Base-by-base conservation (phyloP, 2,888 invertebrate species). In the Pardosa pseudoannulata region DNA sequence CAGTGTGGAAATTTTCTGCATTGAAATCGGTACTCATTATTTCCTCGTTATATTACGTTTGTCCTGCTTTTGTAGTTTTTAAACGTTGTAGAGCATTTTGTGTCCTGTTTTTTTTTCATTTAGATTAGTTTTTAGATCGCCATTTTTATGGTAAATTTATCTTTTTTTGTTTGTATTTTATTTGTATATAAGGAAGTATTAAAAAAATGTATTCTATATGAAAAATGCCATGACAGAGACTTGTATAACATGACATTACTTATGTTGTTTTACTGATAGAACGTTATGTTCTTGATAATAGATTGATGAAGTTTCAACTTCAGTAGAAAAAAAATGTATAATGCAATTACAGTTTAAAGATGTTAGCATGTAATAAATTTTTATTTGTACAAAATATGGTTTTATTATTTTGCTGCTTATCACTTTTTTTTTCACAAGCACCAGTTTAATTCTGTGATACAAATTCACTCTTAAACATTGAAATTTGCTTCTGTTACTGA, bases 291-390 rank as follows among this genome's bases (percentile, higher is more conserved):
- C 50, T 50, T 50, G 23, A 50, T 50, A 9, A 36, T 36, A 36
- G 36, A 9, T 36, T n/a, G n/a, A n/a, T n/a, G n/a, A n/a, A n/a
- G n/a, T n/a, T n/a, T n/a, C n/a, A n/a, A n/a, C n/a, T n/a, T n/a
- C n/a, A n/a, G n/a, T n/a, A n/a, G n/a, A n/a, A n/a, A n/a, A n/a
- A n/a, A n/a, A n/a, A n/a, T n/a, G n/a, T n/a, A n/a, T n/a, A n/a
- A n/a, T n/a, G n/a, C n/a, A n/a, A n/a, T n/a, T 5, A 83, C 36
- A 23, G 65, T 83, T 70, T 50, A 79, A 85, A 68, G 50, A 70
- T 79, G 86, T 86, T 86, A 79, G 86, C 13, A 50, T 46, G 79
- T 70, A 86, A 86, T 86, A 79, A 86, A 86, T 64, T 64, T 86
- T 86, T 86, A 86, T 86, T 86, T 86, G 79, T 86, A 86, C 86